These are phyloP conservation scores for Deladenus siricidicola DNA, from an alignment of 2,888 invertebrate species.

Conservation along the genomic window DNA sequence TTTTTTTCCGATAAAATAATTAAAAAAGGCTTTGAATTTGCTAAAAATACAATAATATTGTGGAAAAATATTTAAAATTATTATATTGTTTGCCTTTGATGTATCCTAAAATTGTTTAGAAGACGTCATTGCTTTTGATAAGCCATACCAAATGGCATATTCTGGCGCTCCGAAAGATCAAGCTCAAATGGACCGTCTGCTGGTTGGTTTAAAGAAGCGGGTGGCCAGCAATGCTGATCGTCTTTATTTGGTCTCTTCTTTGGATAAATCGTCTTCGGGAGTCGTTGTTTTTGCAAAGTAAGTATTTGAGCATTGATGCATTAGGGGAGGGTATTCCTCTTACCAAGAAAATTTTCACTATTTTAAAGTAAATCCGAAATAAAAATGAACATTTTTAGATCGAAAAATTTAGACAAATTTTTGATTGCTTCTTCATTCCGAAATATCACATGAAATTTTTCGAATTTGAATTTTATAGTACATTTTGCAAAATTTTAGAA, in stretches of 20 bases:
- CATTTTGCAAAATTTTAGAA: constrained; percentile 8
- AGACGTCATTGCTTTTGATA: constrained; percentile 34
- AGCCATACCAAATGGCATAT: constrained; percentile 28
- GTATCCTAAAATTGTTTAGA: constrained; percentile 16
- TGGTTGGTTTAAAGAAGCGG: constrained; percentile 25
- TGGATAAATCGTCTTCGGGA: constrained; percentile 27
- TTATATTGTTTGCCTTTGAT: too few species aligned
- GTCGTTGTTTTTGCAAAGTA: constrained; percentile 35
- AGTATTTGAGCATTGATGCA: too few species aligned
- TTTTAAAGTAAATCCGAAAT: neutral
- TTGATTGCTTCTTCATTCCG: too few species aligned
- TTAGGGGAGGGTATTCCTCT: too few species aligned
- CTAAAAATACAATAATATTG: too few species aligned
- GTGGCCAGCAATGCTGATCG: constrained; percentile 20
- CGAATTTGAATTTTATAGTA: too few species aligned
- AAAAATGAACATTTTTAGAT: too few species aligned
- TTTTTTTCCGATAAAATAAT: too few species aligned
- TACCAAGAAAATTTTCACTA: neutral
- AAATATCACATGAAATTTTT: too few species aligned
- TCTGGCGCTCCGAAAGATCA: constrained; percentile 19
- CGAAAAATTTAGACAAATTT: too few species aligned
- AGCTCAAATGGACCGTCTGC: constrained; percentile 26
- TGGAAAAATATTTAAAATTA: too few species aligned
- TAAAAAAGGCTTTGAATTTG: too few species aligned
- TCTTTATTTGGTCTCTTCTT: constrained; percentile 25